Evolutionary conservation across 2,797 vertebrate genomes (phyloP).

Genomic region (Hapalemur alaotrensis): DNA sequence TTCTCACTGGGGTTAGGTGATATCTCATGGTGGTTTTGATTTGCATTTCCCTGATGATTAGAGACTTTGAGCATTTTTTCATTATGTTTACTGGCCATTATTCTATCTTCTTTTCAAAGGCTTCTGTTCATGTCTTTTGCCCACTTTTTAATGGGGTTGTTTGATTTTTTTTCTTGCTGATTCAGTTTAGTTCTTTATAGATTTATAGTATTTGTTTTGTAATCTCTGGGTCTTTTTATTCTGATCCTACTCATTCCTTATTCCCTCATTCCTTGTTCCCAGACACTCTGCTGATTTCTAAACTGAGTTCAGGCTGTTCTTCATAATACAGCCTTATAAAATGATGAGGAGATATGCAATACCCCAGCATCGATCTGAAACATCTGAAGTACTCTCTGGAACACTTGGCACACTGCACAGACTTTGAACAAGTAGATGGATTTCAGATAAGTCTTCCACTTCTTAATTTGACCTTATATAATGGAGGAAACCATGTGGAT

Average conservation of each 20-base stretch:
- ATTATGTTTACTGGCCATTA: too few species aligned
- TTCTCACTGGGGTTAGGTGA: too few species aligned
- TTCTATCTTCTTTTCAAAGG: too few species aligned
- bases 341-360: conserved; percentile 30
- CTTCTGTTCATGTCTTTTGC: too few species aligned
- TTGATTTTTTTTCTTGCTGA: too few species aligned
- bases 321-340: conserved; percentile 53
- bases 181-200: too few species aligned
- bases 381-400: conserved; percentile 55
- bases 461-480: conserved; percentile 42
- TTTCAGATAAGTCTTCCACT: conserved; percentile 45
- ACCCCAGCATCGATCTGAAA: conserved; percentile 32
- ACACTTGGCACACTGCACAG: conserved; percentile 47
- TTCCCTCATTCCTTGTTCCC: neutral
- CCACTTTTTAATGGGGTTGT: too few species aligned
- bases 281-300: conserved; percentile 6
- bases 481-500: conserved; percentile 65
- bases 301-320: conserved; percentile 31
- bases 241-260: neutral
- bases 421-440: conserved; percentile 55
- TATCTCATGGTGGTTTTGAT: too few species aligned
- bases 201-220: neutral
- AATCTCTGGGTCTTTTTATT: conserved; percentile 20
- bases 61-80: too few species aligned
- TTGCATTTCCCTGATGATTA: too few species aligned